Base-by-base conservation (phyloP, 2,888 invertebrate genomes). In the Merodon equestris region DNA sequence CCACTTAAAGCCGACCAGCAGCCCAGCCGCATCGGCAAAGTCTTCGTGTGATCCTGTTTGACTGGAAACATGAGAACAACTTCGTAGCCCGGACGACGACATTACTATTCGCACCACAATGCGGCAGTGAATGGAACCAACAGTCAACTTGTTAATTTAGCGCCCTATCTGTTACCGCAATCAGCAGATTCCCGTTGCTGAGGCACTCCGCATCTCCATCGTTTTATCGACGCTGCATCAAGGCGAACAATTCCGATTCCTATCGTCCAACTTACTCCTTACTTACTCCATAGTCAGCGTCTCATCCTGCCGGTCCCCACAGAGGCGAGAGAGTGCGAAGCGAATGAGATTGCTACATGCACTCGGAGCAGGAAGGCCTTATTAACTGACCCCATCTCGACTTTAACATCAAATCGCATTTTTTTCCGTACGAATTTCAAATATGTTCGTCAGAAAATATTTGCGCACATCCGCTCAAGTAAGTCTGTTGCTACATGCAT, bases 381-480 rank as follows among this genome's bases (percentile, higher is more conserved):
- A 79, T 79, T 79, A 79, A 79, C 74, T 74, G 68, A 68, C 68
- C 60, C 51, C 72, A 71, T 57, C 75, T 64, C 10, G 40, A 40
- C 12, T n/a, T 9, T 1, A n/a, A 79, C 79, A 79, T 74, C 68
- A 70, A 74, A 19, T 54, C 47, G 54, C 79, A 74, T 79, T 74
- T 68, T 74, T 74, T 54, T 54, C 45, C 74, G 64, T 68, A 79
- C 79, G 68, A 74, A 79, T 79, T 74, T 79, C 53, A 50, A 74
- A 79, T 79, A 79, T 79, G 70, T 79, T 74, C 74, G 79, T 64
- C 61, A 54, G 68, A 79, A 79, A 79, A 79, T 79, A 79, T 79
- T 79, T 70, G 79, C 60, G 68, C 79, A 79, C 79, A 79, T 79
- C 79, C 79, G 79, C n/a, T 27, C 40, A 48, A 44, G 14, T n/a